Base-by-base conservation (phyloP, 2,888 invertebrate species). In the Anoncus sp. region DNA sequence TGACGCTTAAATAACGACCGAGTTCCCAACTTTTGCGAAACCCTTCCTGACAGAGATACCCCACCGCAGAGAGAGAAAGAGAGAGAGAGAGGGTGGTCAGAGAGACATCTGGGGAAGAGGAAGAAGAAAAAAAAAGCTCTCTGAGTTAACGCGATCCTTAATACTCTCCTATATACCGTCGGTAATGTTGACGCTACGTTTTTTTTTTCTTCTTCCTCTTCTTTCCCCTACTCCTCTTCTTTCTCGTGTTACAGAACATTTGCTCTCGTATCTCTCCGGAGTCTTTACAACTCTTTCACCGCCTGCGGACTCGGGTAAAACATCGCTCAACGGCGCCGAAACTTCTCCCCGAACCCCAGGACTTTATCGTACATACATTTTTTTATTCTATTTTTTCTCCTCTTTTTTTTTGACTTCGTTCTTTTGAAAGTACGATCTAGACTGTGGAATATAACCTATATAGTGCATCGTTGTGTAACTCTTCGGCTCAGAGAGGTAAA, bases 11-110 rank as follows among this genome's bases (percentile, higher is more conserved):
- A 90, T 90, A 90, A 87, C 87, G 83, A 82, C 75, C 65, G 83
- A 85, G 85, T 88, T 85, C 84, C 86, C 85, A 89, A 89, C 86
- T 90, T 90, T 88, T 87, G 85, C 86, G 85, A 62, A 87, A 86
- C 86, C 87, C 87, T 87, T 83, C 81, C 82, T 76, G 80, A 81
- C 67, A 83, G 77, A 75, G 70, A 75, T 43, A 45, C 14, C 24
- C n/a, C n/a, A 18, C 59, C 60, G 60, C 59, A 62, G 67, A 53
- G 14, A n/a, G 31, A 45, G 24, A 55, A 47, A 57, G 60, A 62
- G 67, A 53, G 14, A n/a, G 31, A 45, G 24, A 55, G 43, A 57
- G 60, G 69, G 79, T 45, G 66, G 74, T 35, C 69, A 53, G 70
- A 66, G 87, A 74, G 85, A 82, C 84, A 84, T 82, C 81, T 82